Base-by-base conservation (phyloP, 1,140 invertebrate species). In the Drosophila nebulosa region DNA sequence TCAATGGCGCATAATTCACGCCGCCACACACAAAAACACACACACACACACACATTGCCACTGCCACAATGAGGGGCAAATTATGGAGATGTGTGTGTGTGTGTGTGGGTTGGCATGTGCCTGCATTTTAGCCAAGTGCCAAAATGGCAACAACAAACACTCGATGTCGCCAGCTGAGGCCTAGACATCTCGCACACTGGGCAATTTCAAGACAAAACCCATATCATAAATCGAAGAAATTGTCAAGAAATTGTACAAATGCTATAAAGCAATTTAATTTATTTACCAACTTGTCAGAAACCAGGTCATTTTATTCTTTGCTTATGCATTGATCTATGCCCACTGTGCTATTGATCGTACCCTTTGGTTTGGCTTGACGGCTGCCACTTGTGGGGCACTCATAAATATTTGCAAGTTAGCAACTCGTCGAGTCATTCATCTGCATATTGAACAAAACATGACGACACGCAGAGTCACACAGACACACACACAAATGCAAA, bases 341-440 rank as follows among this genome's bases (percentile, higher is more conserved):
- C 70, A 74, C 51, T 74, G 69, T 59, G 69, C 66, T 3, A 32
- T 32, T 32, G 53, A 62, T 72, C 52, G 77, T 67, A 52, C 35
- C 46, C 35, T 30, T 52, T 50, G 59, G 24, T 73, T 59, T 46
- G 46, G 39, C 51, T 52, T 57, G 68, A 56, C 61, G 62, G 74
- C 51, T 78, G 79, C 79, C 79, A 86, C 81, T 86, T 86, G 81
- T 86, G 81, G 83, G 71, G 65, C 79, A 88, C 83, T 88, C 83
- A 88, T 88, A 88, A 88, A 88, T 88, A 88, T 88, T 88, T 88
- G 83, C 83, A 88, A 88, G 83, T 88, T 88, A 88, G 83, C 83
- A 88, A 84, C 83, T 88, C 83, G 83, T 88, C 84, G 83, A 79
- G 83, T 84, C 72, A 88, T 88, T 88, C 83, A 88, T 88, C 83